Conservation (phyloP, 2,797 vertebrate species). For the Amblyopsis hoosieri region DNA sequence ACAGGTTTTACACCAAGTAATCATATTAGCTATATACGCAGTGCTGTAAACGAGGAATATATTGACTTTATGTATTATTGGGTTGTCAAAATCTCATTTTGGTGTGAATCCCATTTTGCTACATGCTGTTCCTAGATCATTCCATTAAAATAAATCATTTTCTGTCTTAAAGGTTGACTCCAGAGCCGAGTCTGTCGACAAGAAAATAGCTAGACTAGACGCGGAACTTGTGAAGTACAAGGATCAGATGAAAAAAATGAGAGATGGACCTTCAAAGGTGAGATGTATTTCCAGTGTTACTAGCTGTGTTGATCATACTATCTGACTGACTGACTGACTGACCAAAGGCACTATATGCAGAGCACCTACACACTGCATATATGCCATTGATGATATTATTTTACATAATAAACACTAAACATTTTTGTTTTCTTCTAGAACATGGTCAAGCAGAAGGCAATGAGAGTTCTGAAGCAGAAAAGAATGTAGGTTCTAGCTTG, state of each 20-base stretch:
- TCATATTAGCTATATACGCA: constrained; percentile 11
- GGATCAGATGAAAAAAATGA: constrained; percentile 99
- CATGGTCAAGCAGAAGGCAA: constrained; percentile 97
- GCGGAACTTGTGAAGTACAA: constrained; percentile 94
- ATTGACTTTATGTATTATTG: too few relatives aligned
- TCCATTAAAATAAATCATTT: too few relatives aligned
- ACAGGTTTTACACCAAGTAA: constrained; percentile 38
- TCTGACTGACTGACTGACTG: background rate
- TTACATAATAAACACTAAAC: background rate
- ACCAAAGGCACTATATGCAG: too few relatives aligned
- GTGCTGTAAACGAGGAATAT: background rate
- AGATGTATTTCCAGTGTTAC: constrained; percentile 19
- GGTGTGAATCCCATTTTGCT: too few relatives aligned
- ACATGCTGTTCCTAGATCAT: too few relatives aligned
- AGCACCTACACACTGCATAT: too few relatives aligned
- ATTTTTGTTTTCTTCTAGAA: constrained; percentile 80
- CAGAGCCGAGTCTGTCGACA: constrained; percentile 92
- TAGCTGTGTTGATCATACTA: background rate
- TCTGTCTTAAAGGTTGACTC: constrained; percentile 84
- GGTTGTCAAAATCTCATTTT: too few relatives aligned
- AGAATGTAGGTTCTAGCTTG: constrained; percentile 86
- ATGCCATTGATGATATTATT: too few relatives aligned
- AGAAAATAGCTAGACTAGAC: constrained; percentile 93
- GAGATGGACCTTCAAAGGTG: constrained; percentile 97
- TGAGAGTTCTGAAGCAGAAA: constrained; percentile 97